phyloP scores from a whole-genome alignment of 2,888 invertebrate genomes.

The Caenorhabditis virilis region DNA sequence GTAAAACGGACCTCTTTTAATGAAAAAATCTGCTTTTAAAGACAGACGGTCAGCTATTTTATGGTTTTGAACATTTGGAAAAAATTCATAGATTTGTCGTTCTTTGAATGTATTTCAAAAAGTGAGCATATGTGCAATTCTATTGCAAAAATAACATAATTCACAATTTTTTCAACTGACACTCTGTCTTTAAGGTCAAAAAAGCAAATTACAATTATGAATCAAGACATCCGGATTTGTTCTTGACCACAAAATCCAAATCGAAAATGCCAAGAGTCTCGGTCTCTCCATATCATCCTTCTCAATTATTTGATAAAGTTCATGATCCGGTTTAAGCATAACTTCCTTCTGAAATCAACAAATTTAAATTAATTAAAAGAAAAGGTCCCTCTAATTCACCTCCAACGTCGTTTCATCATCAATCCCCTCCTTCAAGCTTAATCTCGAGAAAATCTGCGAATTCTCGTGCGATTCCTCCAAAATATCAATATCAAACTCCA shows the following conservation, averaged over 20 bases:
- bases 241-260: constrained; percentile 56
- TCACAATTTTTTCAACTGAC: neutral
- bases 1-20: constrained; percentile 7
- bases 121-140: too few relatives aligned
- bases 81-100: neutral
- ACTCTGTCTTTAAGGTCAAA: too few relatives aligned
- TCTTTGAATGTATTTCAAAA: too few relatives aligned
- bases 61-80: neutral
- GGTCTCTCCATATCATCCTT: constrained; percentile 57
- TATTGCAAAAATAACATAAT: too few relatives aligned
- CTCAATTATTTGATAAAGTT: constrained; percentile 49
- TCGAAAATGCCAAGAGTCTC: constrained; percentile 57
- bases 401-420: constrained; percentile 42
- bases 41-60: too few relatives aligned
- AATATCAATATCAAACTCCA: constrained; percentile 61
- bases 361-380: neutral
- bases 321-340: constrained; percentile 42
- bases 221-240: constrained; percentile 52
- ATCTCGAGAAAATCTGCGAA: constrained; percentile 29
- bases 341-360: constrained; percentile 39
- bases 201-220: constrained; percentile 54
- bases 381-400: neutral
- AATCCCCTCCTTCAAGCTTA: constrained; percentile 45
- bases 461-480: constrained; percentile 59
- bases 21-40: neutral